A percentile compares a stretch with the other conserved stretches of the same genome.
Evolutionary conservation across 35 echinoderm and acorn worm genomes (phyloP).

Genomic region (Ophiothrix spiculata): DNA sequence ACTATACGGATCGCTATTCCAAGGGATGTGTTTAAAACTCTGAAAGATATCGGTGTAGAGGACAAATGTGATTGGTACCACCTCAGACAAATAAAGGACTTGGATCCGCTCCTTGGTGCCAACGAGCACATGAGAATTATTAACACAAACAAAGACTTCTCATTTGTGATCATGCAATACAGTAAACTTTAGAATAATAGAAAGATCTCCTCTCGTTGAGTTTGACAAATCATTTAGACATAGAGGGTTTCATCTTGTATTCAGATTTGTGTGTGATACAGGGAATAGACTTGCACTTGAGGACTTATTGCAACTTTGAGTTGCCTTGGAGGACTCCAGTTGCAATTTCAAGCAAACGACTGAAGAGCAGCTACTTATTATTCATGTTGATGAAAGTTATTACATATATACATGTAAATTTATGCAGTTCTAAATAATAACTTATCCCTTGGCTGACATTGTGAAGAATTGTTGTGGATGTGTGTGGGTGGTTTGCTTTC

Average conservation of each 20-base stretch:
- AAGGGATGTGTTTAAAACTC: background rate
- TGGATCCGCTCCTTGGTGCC: slow-evolving; percentile 12
- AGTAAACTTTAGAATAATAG: slow-evolving; percentile 33
- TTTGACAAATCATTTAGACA: slow-evolving; percentile 36
- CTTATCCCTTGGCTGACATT: background rate
- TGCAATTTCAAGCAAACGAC: background rate
- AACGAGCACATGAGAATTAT: slow-evolving; percentile 51
- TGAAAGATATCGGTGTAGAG: too few species aligned
- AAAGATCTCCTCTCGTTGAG: slow-evolving; percentile 44
- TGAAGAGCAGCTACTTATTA: background rate
- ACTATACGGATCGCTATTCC: background rate
- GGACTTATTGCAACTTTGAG: background rate
- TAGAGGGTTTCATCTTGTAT: slow-evolving; percentile 51
- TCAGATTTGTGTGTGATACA: slow-evolving; percentile 55
- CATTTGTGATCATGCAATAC: slow-evolving; percentile 41
- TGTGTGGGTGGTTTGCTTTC: too few species aligned
- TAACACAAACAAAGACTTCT: slow-evolving; percentile 60
- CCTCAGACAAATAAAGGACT: background rate
- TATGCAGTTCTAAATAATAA: background rate
- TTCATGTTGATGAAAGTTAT: background rate
- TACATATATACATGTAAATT: background rate
- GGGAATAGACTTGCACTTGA: slow-evolving; percentile 42
- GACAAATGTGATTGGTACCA: too few species aligned
- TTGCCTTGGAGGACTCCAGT: background rate
- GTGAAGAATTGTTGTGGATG: background rate